These are phyloP conservation scores for Lithobates pipiens DNA, from an alignment of 2,797 vertebrate species.

Conservation along the genomic window DNA sequence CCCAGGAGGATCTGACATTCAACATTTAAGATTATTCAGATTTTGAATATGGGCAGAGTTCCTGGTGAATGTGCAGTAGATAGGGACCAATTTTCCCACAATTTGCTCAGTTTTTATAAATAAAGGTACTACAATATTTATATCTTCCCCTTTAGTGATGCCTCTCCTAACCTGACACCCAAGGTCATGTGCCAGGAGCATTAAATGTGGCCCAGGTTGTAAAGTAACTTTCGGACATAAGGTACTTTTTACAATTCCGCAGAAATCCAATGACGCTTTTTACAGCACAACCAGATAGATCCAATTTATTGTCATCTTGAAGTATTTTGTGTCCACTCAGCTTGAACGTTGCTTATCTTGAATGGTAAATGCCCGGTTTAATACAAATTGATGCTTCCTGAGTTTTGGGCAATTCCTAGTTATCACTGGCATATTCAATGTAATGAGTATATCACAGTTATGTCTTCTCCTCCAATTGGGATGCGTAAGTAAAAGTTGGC, in stretches of 20 bases:
- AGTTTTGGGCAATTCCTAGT: background rate
- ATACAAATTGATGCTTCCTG: conserved; percentile 18
- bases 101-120: too few species aligned
- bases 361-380: conserved; percentile 40
- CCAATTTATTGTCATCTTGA: conserved; percentile 8
- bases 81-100: too few species aligned
- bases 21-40: too few species aligned
- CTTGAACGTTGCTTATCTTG: conserved; percentile 11
- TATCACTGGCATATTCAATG: conserved; percentile 27
- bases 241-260: background rate
- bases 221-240: background rate
- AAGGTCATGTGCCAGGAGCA: too few species aligned
- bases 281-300: conserved; percentile 1
- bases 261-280: background rate
- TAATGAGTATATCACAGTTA: conserved; percentile 43
- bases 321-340: background rate
- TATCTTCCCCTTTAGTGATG: too few species aligned
- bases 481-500: conserved; percentile 32
- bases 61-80: too few species aligned
- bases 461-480: conserved; percentile 36
- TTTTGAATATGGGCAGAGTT: too few species aligned
- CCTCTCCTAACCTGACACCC: too few species aligned
- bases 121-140: too few species aligned
- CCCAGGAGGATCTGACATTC: too few species aligned
- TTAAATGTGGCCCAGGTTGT: too few species aligned